These are phyloP conservation scores for Acanthococcus lagerstroemiae DNA, from an alignment of 2,888 invertebrate species.

Conservation along the genomic window DNA sequence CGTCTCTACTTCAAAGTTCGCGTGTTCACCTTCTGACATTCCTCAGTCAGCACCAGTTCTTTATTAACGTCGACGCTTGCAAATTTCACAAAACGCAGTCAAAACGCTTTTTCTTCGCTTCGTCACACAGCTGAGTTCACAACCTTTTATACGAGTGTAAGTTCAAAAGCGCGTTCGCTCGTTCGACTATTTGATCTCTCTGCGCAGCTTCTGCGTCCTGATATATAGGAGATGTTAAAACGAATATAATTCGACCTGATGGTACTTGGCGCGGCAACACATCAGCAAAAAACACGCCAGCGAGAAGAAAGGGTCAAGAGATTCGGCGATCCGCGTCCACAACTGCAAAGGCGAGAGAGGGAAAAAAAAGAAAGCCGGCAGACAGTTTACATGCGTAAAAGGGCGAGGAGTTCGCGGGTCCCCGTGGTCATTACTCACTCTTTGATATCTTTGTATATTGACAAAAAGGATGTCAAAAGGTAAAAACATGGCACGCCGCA, in stretches of 20 bases:
- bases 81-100: background rate
- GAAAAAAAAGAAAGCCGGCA: background rate
- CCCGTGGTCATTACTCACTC: background rate
- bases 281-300: background rate
- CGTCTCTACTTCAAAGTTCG: no score
- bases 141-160: background rate
- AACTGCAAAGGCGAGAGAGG: background rate
- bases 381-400: background rate
- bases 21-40: no score
- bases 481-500: constrained; percentile 16
- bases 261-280: background rate
- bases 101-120: background rate
- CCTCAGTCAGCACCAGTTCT: no score
- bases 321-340: no score
- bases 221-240: background rate
- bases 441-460: background rate
- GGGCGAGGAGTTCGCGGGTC: background rate
- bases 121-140: background rate
- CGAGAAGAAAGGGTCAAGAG: background rate
- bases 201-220: background rate
- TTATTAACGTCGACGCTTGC: background rate
- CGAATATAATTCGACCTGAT: background rate
- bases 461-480: constrained; percentile 17
- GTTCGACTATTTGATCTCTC: background rate
- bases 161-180: background rate